Evolutionary conservation across 2,113 vertebrate genomes (phyloP), one percentile per base, ranked within the genome.

Genomic region (Manacus vitellinus): DNA sequence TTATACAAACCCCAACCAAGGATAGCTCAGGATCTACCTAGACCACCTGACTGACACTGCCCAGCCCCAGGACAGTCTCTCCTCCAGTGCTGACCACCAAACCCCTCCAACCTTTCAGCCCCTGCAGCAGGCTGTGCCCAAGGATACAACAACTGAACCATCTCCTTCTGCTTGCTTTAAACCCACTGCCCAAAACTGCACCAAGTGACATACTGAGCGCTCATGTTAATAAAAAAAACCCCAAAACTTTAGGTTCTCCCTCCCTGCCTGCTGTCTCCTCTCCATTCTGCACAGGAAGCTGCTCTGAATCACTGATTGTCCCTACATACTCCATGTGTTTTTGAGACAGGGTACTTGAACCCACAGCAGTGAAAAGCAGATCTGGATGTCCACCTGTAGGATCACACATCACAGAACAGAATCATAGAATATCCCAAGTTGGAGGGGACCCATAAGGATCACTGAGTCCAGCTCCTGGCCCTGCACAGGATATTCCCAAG

Each of bases 171-270:
- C 41, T 51, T 47, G 44, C 44, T 78, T 68, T 44, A 51, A 82
- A 68, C 12, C 27, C 13, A 13, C 43, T 43, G 47, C 31, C 25
- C 79, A 52, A 62, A 80, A 68, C 43, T 46, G 31, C 31, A 82
- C 30, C 30, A 39, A 59, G 3, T 10, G 55, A 76, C 83, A 70
- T 5, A 5, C 27, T 11, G 19, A 62, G 44, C n/a, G 74, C 39
- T 65, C 46, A 58, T 1, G 3, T 55, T 18, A 74, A 39, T 52
- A 43, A 70, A 47, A n/a, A 0, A 61, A 9, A 0, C 0, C 6
- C 9, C 23, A 6, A 49, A 85, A 47, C 3, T 33, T 75, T 2
- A 65, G 0, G 0, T 58, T 86, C 24, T 71, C n/a, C 27, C 24
- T 70, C 21, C 33, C 46, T 23, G 4, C 3, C 54, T 73, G 55